A percentile compares a stretch with the other conserved stretches of the same genome.
Evolutionary conservation across 2,797 vertebrate genomes (phyloP).

Genomic region (Mastacembelus armatus): DNA sequence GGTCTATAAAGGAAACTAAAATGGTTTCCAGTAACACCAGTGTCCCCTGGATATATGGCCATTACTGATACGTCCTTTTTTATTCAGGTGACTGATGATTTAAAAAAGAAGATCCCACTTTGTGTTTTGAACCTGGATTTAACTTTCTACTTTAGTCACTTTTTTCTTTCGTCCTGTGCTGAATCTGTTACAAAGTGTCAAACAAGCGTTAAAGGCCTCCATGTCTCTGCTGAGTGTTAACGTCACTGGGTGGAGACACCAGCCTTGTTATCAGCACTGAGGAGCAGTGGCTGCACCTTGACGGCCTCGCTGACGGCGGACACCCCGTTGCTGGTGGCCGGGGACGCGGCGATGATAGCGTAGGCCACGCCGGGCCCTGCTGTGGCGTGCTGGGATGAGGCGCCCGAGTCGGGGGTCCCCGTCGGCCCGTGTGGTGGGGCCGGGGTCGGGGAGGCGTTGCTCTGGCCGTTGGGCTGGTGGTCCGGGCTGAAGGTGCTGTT

Average conservation of each 20-base stretch:
- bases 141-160: no score
- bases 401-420: conserved; percentile 9
- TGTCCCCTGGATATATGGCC: no score
- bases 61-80: no score
- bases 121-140: no score
- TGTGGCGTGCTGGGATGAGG: conserved; percentile 42
- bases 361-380: conserved; percentile 90
- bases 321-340: conserved; percentile 81
- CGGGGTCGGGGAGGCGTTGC: conserved; percentile 69
- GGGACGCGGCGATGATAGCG: conserved; percentile 94
- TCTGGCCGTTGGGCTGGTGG: conserved; percentile 77
- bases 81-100: no score
- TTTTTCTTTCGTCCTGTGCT: no score
- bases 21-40: no score
- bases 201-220: no score
- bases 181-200: no score
- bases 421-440: conserved; percentile 42
- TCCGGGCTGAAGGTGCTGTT: conserved; percentile 94
- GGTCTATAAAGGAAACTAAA: no score
- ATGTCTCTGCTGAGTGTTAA: no score
- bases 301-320: conserved; percentile 88
- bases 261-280: conserved; percentile 90
- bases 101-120: no score
- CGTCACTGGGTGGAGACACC: conserved; percentile 22
- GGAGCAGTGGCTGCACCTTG: conserved; percentile 90